phyloP scores from a whole-genome alignment of 2,797 vertebrate species.

The Crocodylus rhombifer region DNA sequence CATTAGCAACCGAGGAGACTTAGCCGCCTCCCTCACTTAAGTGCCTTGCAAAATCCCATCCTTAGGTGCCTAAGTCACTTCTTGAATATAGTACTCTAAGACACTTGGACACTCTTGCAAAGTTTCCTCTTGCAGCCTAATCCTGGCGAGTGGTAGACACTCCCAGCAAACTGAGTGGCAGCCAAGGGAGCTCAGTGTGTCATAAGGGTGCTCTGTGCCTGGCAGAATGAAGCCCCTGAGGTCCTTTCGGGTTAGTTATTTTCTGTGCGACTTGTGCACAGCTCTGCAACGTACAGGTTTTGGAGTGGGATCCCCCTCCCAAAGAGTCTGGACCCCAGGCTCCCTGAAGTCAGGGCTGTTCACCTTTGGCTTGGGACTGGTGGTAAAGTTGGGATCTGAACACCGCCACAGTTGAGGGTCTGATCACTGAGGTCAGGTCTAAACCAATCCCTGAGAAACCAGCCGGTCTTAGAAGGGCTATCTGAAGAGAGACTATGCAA shows the following conservation, averaged over 20 bases:
- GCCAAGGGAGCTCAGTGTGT: neutral
- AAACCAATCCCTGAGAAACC: neutral
- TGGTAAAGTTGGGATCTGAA: neutral
- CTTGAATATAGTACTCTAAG: neutral
- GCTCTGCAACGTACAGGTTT: fast-evolving
- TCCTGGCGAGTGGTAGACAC: no score
- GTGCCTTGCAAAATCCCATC: neutral
- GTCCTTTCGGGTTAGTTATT: neutral
- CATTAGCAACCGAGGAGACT: neutral
- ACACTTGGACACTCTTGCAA: neutral
- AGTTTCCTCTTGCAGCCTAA: no score
- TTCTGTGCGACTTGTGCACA: neutral
- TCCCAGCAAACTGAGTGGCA: neutral
- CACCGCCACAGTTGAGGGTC: neutral
- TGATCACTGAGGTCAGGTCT: neutral
- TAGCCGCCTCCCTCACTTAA: neutral
- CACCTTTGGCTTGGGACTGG: neutral
- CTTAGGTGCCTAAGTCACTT: neutral
- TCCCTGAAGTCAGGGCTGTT: neutral
- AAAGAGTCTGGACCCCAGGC: neutral
- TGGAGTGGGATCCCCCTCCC: neutral
- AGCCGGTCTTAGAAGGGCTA: no score
- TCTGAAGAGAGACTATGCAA: neutral
- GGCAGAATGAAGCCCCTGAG: neutral
- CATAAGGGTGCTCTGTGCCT: neutral